Base-by-base conservation (phyloP, 2,797 vertebrate genomes). In the Pteropus rufus region DNA sequence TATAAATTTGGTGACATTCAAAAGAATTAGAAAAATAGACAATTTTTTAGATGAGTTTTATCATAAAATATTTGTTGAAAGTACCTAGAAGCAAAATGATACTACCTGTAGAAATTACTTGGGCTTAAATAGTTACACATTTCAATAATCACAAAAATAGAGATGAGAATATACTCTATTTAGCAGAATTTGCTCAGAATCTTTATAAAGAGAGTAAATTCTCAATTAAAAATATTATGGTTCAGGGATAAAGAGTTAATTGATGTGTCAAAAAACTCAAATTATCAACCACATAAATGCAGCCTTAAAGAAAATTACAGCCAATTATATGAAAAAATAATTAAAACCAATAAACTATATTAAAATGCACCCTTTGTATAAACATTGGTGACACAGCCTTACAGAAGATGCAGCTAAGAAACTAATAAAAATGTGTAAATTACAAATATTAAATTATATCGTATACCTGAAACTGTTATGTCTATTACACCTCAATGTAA, bases 201-300 rank as follows among this genome's bases (percentile, higher is more conserved):
- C 44, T 70, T 49, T 49, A n/a, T 75, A 46, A 23, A 75, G 19
- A 72, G 26, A 70, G 8, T 72, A 85, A 92, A 80, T 49, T 64
- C n/a, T 26, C 52, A 81, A 81, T 54, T 94, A 26, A 86, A 62
- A 90, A 75, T 52, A 81, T 65, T 62, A 10, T 72, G 18, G 11
- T 41, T 29, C 81, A 49, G 31, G 54, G 77, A 83, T 77, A 60
- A 79, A 72, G 16, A 86, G 19, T 76, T 87, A 24, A 89, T 19
- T 76, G 3, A 76, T 41, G 0, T 41, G 41, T 64, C 64, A 67
- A 72, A 39, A 89, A 60, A 76, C 75, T 72, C 69, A 82, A 96
- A 64, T 92, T 72, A 92, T 54, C 39, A 80, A 88, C n/a, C 36
- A 65, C 44, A 90, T 86, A 95, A 92, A 83, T 79, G 36, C 46